phyloP scores from a whole-genome alignment of 2,888 invertebrate genomes.

The Netelia melanura region DNA sequence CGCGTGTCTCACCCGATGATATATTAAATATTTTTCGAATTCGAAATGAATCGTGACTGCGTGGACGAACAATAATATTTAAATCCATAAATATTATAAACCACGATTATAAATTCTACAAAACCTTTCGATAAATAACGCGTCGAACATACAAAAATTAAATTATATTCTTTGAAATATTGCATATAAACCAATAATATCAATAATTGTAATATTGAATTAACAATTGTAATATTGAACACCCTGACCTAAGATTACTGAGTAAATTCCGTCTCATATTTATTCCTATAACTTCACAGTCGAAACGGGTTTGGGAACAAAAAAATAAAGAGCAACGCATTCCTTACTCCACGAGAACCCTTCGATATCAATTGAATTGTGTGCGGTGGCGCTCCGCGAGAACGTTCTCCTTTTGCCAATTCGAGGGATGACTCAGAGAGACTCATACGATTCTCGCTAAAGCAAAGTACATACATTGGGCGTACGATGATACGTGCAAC shows the following conservation, averaged over 20 bases:
- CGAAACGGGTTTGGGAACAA: not conserved
- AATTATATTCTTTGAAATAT: not conserved
- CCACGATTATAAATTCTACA: not conserved
- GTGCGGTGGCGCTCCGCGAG: constrained; percentile 45
- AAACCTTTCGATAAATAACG: not conserved
- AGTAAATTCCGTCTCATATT: not conserved
- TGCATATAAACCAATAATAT: no score
- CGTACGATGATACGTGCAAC: constrained; percentile 15
- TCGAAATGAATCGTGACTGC: no score
- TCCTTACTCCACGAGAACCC: not conserved
- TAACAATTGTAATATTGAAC: not conserved
- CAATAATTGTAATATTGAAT: not conserved
- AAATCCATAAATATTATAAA: not conserved
- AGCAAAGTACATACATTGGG: constrained; percentile 10
- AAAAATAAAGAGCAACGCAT: constrained; percentile 8
- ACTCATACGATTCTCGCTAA: constrained; percentile 38
- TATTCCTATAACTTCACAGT: not conserved
- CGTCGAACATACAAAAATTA: not conserved
- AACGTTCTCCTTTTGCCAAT: constrained; percentile 55
- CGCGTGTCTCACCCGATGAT: constrained; percentile 10
- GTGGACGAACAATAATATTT: no score
- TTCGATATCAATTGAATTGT: constrained; percentile 64
- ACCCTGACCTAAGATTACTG: not conserved
- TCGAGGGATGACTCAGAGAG: constrained; percentile 67
- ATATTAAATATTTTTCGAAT: not conserved